A percentile compares a stretch with the other conserved stretches of the same genome.
Conservation (phyloP, 37 sponge, comb jelly and placozoan genomes). For the Beroe ovata region DNA sequence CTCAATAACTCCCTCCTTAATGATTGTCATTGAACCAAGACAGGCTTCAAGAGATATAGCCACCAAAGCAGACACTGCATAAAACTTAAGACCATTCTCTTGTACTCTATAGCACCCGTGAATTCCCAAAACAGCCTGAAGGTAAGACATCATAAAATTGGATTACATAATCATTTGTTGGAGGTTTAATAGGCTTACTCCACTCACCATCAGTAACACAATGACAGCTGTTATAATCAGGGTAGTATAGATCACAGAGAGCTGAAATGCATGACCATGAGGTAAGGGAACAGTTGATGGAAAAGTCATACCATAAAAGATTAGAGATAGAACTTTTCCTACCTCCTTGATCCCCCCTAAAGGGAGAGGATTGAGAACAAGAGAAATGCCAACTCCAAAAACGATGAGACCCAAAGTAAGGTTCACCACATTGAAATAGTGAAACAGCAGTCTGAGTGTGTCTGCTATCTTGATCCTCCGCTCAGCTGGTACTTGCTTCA, state of each 20-base stretch:
- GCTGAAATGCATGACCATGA: constrained; percentile 14
- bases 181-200: background rate
- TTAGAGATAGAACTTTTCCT: too few species aligned
- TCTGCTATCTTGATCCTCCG: constrained; percentile 60
- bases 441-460: constrained; percentile 16
- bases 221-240: constrained; percentile 12
- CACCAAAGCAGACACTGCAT: background rate
- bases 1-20: background rate
- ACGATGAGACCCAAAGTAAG: constrained; percentile 58
- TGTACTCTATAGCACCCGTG: constrained; percentile 63
- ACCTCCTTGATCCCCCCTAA: background rate
- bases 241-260: constrained; percentile 4
- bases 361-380: background rate
- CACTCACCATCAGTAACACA: constrained; percentile 48
- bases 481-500: constrained; percentile 26
- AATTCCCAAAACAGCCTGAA: constrained; percentile 39
- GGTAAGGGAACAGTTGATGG: background rate
- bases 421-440: constrained; percentile 41
- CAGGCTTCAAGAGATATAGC: constrained; percentile 3
- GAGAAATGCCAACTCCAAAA: constrained; percentile 21
- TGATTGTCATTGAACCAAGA: constrained; percentile 2
- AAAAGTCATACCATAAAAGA: too few species aligned
- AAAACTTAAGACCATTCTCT: constrained; percentile 31
- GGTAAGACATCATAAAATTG: background rate
- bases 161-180: too few species aligned